These are phyloP conservation scores for Alviniconcha marisindica DNA, from an alignment of 1,140 invertebrate species.

Conservation along the genomic window DNA sequence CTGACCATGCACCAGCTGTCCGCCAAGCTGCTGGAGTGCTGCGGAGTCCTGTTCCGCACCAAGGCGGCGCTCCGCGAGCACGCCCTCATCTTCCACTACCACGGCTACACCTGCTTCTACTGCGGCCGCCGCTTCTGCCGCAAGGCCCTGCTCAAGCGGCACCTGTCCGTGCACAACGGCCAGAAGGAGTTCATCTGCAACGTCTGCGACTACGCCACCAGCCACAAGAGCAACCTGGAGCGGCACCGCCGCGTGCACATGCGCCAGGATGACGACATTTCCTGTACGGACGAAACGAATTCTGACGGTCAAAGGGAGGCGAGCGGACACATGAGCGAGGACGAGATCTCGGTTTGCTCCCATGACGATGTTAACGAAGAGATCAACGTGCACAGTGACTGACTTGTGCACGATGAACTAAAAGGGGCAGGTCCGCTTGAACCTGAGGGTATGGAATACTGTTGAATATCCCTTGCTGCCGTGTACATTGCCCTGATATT, in stretches of 20 bases:
- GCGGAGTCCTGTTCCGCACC: conserved; percentile 73
- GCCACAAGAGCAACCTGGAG: conserved; percentile 78
- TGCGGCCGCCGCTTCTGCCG: conserved; percentile 76
- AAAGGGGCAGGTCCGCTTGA: neutral
- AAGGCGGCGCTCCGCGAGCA: conserved; percentile 76
- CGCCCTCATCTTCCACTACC: conserved; percentile 73
- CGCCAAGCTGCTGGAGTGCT: conserved; percentile 74
- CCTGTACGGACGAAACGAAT: conserved; percentile 29
- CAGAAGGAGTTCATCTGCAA: conserved; percentile 76
- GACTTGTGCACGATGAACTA: neutral
- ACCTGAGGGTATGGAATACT: neutral
- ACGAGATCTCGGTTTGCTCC: conserved; percentile 54
- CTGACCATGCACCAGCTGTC: conserved; percentile 76
- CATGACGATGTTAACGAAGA: conserved; percentile 50
- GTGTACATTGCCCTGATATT: neutral
- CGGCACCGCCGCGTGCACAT: conserved; percentile 74
- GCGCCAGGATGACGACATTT: conserved; percentile 54
- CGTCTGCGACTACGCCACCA: conserved; percentile 77
- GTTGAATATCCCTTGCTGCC: neutral
- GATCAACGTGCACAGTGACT: conserved; percentile 54
- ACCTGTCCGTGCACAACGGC: conserved; percentile 76
- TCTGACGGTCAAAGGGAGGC: conserved; percentile 40
- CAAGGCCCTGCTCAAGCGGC: conserved; percentile 78
- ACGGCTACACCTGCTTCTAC: conserved; percentile 76
- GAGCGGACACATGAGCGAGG: conserved; percentile 26